A percentile compares a stretch with the other conserved stretches of the same genome.
Evolutionary conservation across 2,113 vertebrate genomes (phyloP).

Genomic region (Redunca redunca): DNA sequence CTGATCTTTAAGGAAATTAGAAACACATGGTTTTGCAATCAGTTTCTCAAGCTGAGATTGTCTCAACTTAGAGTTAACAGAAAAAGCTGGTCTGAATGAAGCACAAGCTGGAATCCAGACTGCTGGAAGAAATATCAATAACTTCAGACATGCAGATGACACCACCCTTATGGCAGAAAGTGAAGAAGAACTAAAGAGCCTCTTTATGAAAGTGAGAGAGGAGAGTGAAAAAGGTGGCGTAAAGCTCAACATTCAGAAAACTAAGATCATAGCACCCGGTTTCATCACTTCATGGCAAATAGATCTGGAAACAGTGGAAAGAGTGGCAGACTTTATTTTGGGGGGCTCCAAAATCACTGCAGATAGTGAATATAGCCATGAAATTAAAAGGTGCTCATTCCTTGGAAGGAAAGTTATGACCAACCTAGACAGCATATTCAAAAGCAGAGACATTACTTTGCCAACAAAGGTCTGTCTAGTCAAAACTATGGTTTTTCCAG

Average conservation of each 20-base stretch:
- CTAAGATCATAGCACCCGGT: not conserved
- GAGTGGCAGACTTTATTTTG: not conserved
- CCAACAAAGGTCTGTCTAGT: rapidly evolving
- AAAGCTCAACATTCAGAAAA: not conserved
- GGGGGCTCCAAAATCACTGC: not conserved
- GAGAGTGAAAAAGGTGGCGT: not conserved
- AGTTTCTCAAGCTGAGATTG: not conserved
- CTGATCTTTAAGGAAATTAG: not conserved
- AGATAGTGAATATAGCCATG: not conserved
- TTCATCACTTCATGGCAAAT: not conserved
- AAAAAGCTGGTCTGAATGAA: not conserved
- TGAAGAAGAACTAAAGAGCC: not conserved
- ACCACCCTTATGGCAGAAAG: not conserved
- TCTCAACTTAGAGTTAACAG: not conserved
- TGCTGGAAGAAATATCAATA: not conserved
- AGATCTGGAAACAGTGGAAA: not conserved
- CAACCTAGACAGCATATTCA: not conserved
- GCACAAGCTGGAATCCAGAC: not conserved
- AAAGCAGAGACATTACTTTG: not conserved
- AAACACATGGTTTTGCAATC: not conserved
- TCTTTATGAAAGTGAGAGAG: not conserved
- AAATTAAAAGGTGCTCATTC: not conserved
- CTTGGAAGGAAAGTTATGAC: not conserved
- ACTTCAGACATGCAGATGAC: not conserved
- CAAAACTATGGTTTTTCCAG: not conserved